These are phyloP conservation scores for Berghia stephanieae DNA, from an alignment of 1,140 invertebrate species.

Conservation along the genomic window DNA sequence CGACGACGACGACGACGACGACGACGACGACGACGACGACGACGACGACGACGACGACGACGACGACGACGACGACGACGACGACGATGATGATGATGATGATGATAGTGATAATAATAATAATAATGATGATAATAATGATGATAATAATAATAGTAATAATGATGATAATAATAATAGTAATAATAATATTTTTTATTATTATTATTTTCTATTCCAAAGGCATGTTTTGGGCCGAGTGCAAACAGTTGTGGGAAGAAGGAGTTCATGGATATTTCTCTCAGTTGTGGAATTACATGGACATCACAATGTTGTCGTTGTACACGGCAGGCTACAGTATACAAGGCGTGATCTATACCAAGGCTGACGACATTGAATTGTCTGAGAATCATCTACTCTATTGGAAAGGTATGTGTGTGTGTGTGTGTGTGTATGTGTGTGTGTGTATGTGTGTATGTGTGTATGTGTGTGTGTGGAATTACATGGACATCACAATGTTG, in stretches of 20 bases:
- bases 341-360: constrained; percentile 42
- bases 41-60: no score
- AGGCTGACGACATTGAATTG: constrained; percentile 18
- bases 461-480: no score
- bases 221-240: constrained; percentile 88
- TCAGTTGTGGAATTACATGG: constrained; percentile 95
- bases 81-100: background rate
- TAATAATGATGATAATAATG: background rate
- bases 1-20: no score
- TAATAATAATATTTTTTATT: background rate
- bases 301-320: constrained; percentile 78
- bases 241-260: constrained; percentile 83
- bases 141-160: background rate
- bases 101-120: background rate
- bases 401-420: constrained; percentile 1
- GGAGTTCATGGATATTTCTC: constrained; percentile 85
- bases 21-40: no score
- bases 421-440: no score
- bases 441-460: no score
- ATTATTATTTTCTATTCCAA: no score
- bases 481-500: no score
- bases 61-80: no score
- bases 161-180: no score
- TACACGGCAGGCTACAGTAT: constrained; percentile 64
- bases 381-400: constrained; percentile 15